Percentiles rank a stretch among this genome's conserved stretches.
phyloP scores from a whole-genome alignment of 2,888 invertebrate species.

The Melangyna quadrimaculata region DNA sequence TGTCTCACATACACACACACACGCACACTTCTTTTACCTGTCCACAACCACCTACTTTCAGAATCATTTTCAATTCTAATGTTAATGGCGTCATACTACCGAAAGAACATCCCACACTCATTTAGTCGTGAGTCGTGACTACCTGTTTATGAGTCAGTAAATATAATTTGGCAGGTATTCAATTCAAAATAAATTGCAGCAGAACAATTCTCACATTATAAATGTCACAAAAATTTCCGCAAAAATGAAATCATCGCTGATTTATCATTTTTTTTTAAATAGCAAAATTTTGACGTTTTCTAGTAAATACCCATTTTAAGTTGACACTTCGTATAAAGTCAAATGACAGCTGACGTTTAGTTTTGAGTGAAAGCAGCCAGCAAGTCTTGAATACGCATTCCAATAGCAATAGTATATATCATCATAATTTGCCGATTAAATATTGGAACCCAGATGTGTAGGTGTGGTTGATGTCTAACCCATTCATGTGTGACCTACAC shows the following conservation, averaged over 20 bases:
- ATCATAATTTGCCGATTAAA: conserved; percentile 60
- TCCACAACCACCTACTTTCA: conserved; percentile 58
- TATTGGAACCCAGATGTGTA: conserved; percentile 35
- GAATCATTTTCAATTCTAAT: conserved; percentile 61
- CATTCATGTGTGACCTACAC: conserved; percentile 44
- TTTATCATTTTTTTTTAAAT: not conserved
- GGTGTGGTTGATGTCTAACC: conserved; percentile 53
- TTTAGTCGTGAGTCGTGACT: conserved; percentile 43
- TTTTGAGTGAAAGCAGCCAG: conserved; percentile 50
- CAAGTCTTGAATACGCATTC: not conserved
- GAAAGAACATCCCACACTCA: conserved; percentile 24
- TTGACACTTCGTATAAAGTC: not conserved
- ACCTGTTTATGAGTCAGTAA: conserved; percentile 47
- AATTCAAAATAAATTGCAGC: conserved; percentile 42
- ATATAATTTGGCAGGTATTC: conserved; percentile 58
- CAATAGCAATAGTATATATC: not conserved
- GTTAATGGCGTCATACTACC: conserved; percentile 47
- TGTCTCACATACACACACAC: conserved; percentile 1
- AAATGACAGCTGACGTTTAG: conserved; percentile 27
- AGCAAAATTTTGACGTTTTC: not conserved
- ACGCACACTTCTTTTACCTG: conserved; percentile 38
- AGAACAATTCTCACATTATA: not conserved
- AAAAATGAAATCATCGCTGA: conserved; percentile 50
- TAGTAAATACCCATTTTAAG: not conserved
- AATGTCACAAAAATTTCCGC: not conserved